These are phyloP conservation scores for Balearica regulorum DNA, from an alignment of 2,797 vertebrate genomes.

Conservation along the genomic window DNA sequence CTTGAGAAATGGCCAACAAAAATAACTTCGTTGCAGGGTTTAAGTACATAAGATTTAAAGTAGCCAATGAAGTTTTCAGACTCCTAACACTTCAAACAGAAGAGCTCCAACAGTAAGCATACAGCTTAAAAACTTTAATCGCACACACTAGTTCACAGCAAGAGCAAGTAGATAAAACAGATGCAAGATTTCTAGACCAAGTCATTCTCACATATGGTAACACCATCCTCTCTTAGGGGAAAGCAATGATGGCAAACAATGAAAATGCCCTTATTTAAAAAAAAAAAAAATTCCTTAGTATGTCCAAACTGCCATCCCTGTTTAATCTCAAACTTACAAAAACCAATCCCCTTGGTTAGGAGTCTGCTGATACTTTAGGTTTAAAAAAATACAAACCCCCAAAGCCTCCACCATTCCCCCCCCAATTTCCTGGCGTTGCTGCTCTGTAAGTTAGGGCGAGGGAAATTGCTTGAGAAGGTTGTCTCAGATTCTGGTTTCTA, in stretches of 20 bases:
- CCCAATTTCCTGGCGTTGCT: not conserved
- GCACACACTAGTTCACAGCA: conserved; percentile 48
- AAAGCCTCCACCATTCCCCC: not conserved
- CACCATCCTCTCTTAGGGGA: conserved; percentile 42
- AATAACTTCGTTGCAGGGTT: conserved; percentile 18
- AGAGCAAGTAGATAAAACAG: conserved; percentile 48
- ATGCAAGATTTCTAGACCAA: conserved; percentile 33
- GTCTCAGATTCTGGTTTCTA: not conserved
- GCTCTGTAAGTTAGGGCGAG: not conserved
- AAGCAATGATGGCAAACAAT: conserved; percentile 35
- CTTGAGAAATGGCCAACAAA: conserved; percentile 50
- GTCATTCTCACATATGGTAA: conserved; percentile 12
- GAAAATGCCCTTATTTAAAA: conserved; percentile 29
- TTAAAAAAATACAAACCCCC: not conserved
- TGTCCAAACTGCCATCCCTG: conserved; percentile 37
- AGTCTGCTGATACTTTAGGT: not conserved
- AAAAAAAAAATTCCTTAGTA: not conserved
- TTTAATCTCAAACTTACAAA: conserved; percentile 44
- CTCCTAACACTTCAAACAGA: conserved; percentile 25
- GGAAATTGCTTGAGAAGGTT: not conserved
- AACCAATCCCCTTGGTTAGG: not conserved
- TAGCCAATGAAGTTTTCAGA: not conserved
- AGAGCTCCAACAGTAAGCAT: conserved; percentile 11
- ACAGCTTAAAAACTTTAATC: conserved; percentile 44
- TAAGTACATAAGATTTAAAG: conserved; percentile 12